Percentiles rank a stretch among this genome's conserved stretches.
Evolutionary conservation across 2,888 invertebrate species (phyloP).

Genomic region (Desoria tigrina): DNA sequence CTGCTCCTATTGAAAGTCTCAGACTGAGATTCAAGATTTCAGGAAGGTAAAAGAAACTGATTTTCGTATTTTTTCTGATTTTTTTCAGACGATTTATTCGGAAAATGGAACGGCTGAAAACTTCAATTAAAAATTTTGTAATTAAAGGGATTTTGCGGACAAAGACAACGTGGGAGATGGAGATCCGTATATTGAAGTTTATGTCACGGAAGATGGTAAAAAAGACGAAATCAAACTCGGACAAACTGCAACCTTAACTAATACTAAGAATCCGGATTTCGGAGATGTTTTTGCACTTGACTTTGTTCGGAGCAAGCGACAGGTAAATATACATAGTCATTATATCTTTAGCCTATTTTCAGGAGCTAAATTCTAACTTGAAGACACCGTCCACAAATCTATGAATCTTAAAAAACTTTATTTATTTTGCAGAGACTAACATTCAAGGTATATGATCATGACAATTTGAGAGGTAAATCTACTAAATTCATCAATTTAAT

Average conservation of each 20-base stretch:
- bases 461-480: constrained; percentile 33
- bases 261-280: constrained; percentile 46
- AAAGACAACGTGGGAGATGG: constrained; percentile 49
- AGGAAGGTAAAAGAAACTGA: constrained; percentile 37
- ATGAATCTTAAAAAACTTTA: too few relatives aligned
- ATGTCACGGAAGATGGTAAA: constrained; percentile 40
- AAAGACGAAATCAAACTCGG: constrained; percentile 46
- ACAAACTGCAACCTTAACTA: constrained; percentile 37
- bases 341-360: neutral
- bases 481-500: too few relatives aligned
- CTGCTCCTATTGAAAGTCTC: constrained; percentile 38
- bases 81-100: neutral
- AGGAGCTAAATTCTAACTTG: constrained; percentile 4
- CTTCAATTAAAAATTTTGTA: too few relatives aligned
- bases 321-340: constrained; percentile 30
- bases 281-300: constrained; percentile 50
- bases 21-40: constrained; percentile 49
- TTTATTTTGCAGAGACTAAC: constrained; percentile 32
- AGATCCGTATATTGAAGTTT: constrained; percentile 48
- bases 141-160: constrained; percentile 40
- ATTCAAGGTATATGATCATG: constrained; percentile 49
- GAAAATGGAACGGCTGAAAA: too few relatives aligned
- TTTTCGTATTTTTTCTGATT: neutral
- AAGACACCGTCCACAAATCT: neutral
- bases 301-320: constrained; percentile 45